Conservation (phyloP, 2,113 vertebrate species). For the Furnarius figulus region DNA sequence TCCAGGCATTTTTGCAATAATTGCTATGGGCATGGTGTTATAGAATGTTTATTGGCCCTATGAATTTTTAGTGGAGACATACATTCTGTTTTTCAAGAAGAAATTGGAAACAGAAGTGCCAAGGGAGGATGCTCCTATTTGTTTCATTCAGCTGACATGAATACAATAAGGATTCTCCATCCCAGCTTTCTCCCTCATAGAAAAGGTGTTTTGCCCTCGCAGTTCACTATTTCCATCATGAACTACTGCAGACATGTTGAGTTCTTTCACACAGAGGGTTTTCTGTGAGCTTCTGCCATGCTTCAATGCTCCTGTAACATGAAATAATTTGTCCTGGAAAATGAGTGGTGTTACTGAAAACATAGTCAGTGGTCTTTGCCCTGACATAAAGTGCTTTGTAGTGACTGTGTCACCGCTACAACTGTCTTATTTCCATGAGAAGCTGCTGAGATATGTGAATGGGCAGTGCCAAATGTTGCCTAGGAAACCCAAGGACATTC, state of each 20-base stretch:
- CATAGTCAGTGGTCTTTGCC: neutral
- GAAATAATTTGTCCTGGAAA: neutral
- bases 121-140: neutral
- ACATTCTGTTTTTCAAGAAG: neutral
- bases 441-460: neutral
- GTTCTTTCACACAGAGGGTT: neutral
- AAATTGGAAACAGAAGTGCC: conserved; percentile 10
- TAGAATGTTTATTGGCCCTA: neutral
- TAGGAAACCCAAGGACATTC: neutral
- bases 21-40: neutral
- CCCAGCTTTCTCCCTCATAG: neutral
- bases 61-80: neutral
- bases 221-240: neutral
- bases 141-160: neutral
- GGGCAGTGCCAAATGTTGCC: neutral
- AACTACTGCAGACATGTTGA: neutral
- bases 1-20: neutral
- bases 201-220: neutral
- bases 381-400: neutral
- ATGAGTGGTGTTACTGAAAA: neutral
- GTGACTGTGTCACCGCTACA: neutral
- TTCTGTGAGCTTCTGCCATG: neutral
- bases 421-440: neutral
- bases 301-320: neutral
- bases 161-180: neutral